These are phyloP conservation scores for Graptemys geographica DNA, from an alignment of 2,797 vertebrate genomes.

Conservation along the genomic window DNA sequence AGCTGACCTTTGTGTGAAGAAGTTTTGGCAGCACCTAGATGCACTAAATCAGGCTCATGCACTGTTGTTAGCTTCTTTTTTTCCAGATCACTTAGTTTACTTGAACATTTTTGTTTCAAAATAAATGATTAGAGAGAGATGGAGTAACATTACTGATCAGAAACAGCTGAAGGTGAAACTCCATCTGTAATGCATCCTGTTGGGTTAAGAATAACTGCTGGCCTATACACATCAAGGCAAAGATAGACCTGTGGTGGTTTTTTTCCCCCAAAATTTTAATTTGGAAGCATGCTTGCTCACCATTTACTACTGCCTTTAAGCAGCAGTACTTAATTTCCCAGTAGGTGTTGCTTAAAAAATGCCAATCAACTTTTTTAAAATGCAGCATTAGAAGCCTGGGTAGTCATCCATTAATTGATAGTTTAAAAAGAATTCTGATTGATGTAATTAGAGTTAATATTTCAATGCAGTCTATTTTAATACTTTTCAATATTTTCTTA, in stretches of 20 bases:
- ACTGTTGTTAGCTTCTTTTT: not conserved
- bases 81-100: not conserved
- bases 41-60: not conserved
- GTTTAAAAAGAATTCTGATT: not conserved
- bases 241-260: not conserved
- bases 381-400: not conserved
- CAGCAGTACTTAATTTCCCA: not conserved
- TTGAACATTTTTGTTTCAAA: not conserved
- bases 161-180: rapidly evolving
- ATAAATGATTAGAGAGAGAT: not conserved
- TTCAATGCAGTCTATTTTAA: not conserved
- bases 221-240: not conserved
- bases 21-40: not conserved
- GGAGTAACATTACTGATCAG: not conserved
- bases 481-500: not conserved
- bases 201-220: not conserved
- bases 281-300: not conserved
- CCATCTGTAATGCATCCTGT: not conserved
- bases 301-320: not conserved
- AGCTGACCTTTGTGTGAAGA: not conserved
- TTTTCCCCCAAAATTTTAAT: not conserved
- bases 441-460: not conserved
- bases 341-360: slow-evolving; percentile 7
- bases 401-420: not conserved
- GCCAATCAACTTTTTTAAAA: not conserved